A percentile compares a stretch with the other conserved stretches of the same genome.
Conservation (phyloP, 2,797 vertebrate genomes). For the Paguma larvata region DNA sequence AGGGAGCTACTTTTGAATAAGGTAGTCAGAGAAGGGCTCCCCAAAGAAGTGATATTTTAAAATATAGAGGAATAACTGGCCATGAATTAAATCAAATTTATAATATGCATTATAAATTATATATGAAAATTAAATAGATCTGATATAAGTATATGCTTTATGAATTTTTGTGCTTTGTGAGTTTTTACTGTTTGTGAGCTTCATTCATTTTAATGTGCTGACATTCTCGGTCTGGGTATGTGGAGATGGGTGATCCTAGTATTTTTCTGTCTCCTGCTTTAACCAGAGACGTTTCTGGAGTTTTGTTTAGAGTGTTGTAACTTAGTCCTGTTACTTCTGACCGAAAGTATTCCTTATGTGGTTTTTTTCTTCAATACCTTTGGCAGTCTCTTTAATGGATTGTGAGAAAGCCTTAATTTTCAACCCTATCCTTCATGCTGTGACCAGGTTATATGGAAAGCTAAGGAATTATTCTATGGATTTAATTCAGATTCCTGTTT, state of each 20-base stretch:
- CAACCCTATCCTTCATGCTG: neutral
- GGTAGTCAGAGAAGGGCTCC: neutral
- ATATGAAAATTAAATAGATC: neutral
- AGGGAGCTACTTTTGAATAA: neutral
- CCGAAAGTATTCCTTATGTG: neutral
- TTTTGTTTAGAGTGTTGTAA: neutral
- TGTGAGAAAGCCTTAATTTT: slow-evolving; percentile 7
- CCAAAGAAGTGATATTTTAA: neutral
- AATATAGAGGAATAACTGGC: neutral
- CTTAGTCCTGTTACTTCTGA: slow-evolving; percentile 32
- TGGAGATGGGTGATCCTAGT: neutral
- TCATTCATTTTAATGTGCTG: neutral
- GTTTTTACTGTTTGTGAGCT: neutral
- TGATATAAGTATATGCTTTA: neutral
- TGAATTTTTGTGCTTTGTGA: neutral
- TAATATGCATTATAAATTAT: neutral
- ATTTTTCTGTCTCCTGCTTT: neutral
- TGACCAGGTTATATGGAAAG: neutral
- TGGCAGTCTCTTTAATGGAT: neutral
- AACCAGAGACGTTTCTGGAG: neutral
- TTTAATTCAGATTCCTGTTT: slow-evolving; percentile 60
- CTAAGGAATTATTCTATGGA: slow-evolving; percentile 38
- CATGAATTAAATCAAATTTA: neutral
- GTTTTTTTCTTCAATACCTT: neutral
- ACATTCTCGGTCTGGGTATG: neutral